A percentile compares a stretch with the other conserved stretches of the same genome.
These are phyloP conservation scores for Limonius californicus DNA, from an alignment of 1,140 invertebrate species.

Conservation along the genomic window DNA sequence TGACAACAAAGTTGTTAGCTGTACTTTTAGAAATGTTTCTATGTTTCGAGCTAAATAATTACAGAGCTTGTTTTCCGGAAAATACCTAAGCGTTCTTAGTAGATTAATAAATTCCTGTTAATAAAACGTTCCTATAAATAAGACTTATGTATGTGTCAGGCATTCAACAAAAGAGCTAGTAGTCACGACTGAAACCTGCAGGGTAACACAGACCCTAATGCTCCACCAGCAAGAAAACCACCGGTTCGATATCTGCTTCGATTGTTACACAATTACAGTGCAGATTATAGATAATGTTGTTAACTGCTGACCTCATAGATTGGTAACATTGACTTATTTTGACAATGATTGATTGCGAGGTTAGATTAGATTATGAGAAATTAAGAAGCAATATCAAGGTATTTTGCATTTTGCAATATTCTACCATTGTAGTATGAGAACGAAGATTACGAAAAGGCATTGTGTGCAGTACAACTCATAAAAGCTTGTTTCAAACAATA, in stretches of 20 bases:
- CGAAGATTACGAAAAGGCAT: no score
- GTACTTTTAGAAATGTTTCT: no score
- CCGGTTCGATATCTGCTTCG: background rate
- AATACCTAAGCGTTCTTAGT: background rate
- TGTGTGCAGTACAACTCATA: no score
- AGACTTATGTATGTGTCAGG: background rate
- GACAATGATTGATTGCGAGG: background rate
- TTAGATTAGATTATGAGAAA: constrained; percentile 1
- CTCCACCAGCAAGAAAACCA: background rate
- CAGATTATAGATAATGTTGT: background rate
- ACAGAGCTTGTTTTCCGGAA: no score
- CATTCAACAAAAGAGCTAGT: background rate
- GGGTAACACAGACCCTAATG: background rate
- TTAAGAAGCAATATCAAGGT: background rate
- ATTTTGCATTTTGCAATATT: background rate
- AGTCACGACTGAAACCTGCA: background rate
- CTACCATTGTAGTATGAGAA: no score
- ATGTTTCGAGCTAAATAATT: no score
- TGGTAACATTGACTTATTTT: background rate
- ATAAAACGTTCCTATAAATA: background rate
- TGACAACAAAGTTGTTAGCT: no score
- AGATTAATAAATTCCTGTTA: background rate
- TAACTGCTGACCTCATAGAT: background rate
- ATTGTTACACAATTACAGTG: background rate
- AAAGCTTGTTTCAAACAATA: no score